Conservation (phyloP, 2,113 vertebrate species). For the Otocyon megalotis region DNA sequence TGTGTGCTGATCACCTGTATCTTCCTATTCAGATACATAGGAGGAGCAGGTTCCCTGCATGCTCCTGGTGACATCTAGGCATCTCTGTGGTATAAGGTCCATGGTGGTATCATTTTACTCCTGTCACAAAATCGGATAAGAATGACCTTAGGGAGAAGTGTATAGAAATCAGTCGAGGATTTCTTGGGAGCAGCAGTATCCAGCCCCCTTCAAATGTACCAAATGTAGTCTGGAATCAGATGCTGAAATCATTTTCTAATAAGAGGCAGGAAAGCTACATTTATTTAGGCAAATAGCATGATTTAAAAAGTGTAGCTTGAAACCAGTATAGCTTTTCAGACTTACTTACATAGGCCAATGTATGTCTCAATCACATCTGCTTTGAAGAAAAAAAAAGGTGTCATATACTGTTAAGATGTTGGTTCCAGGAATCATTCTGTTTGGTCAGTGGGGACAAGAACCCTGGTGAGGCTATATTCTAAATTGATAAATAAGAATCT, state of each 20-base stretch:
- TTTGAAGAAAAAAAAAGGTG: not conserved
- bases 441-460: not conserved
- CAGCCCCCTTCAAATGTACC: too few relatives aligned
- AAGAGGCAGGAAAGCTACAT: not conserved
- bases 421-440: not conserved
- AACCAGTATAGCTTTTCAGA: not conserved
- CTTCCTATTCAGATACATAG: not conserved
- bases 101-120: not conserved
- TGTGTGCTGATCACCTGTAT: not conserved
- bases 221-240: not conserved
- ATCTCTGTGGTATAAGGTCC: not conserved
- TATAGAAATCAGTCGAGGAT: not conserved
- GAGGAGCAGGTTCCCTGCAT: not conserved
- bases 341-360: not conserved
- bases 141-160: not conserved
- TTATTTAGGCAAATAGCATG: not conserved
- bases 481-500: conserved; percentile 6
- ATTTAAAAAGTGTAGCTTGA: conserved; percentile 11
- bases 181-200: not conserved
- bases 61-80: not conserved
- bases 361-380: not conserved
- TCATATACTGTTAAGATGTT: not conserved
- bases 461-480: not conserved
- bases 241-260: not conserved
- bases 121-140: not conserved